These are phyloP conservation scores for Pantherophis alleghaniensis DNA, from an alignment of 2,797 vertebrate species.

Conservation along the genomic window DNA sequence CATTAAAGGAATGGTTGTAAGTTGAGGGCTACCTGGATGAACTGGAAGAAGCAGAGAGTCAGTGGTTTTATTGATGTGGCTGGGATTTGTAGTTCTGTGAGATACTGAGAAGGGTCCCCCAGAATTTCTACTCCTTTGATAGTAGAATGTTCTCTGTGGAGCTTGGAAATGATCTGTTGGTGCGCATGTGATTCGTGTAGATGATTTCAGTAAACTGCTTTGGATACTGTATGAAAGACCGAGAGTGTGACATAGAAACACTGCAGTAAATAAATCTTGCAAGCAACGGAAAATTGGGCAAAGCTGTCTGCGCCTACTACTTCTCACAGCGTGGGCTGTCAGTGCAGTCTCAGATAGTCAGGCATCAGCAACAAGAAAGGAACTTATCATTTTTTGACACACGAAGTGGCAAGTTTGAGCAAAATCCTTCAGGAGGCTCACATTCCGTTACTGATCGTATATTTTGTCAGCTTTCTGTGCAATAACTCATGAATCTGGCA, in stretches of 20 bases:
- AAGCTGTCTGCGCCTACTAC: not conserved
- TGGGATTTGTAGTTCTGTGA: not conserved
- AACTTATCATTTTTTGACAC: not conserved
- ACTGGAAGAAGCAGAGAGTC: not conserved
- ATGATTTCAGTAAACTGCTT: not conserved
- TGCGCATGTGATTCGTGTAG: not conserved
- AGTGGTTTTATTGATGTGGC: not conserved
- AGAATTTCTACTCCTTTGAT: not conserved
- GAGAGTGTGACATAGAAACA: not conserved
- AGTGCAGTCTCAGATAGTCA: not conserved
- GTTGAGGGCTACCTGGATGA: not conserved
- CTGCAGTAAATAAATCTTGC: not conserved
- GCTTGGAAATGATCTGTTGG: not conserved
- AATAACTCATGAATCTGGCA: conserved; percentile 1
- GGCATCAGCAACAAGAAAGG: not conserved
- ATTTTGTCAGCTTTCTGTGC: not conserved
- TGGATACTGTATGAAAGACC: not conserved
- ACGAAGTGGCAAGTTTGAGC: not conserved
- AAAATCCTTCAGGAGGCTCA: not conserved
- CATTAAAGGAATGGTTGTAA: not conserved
- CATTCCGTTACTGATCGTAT: not conserved
- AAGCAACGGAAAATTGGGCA: not conserved
- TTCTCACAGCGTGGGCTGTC: not conserved
- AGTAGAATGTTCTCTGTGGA: not conserved
- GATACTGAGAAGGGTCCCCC: not conserved